Evolutionary conservation across 2,888 invertebrate genomes (phyloP), one percentile per base, ranked within the genome.

Genomic region (Tenthredo notha): DNA sequence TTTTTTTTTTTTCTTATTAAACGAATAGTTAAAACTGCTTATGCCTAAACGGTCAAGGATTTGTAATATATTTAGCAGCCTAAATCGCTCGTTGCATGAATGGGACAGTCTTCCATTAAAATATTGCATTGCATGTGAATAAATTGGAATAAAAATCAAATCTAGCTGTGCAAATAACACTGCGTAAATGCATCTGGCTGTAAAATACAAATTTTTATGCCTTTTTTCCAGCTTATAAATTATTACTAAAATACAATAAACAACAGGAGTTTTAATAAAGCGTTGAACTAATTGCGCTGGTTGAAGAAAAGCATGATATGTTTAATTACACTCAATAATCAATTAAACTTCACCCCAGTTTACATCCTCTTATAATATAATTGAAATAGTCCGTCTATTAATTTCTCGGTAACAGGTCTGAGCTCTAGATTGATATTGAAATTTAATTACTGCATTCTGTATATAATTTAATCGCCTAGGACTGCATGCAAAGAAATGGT

Each of bases 61-160:
- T 54, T 54, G 0, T n/a, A 54, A 54, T 85, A 89, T 87, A 88
- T 87, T 88, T 87, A 89, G 88, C 91, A 92, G 92, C 90, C 90
- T 91, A 88, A 90, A 91, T 90, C 89, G 91, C 90, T 91, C 91
- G 85, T 85, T 90, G 89, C 89, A 89, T 85, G 86, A 85, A 84
- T 78, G 70, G 33, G 74, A 86, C 7, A 9, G 86, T 67, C 1
- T 67, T 67, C 29, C 33, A 33, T 33, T 86, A 86, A 85, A 70
- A 78, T 86, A 54, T 54, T 50, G 29, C 29, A 50, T 77, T 29
- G 54, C 43, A 47, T 61, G 61, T 70, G 12, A 67, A 33, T 33
- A 67, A 33, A 5, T 61, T 25, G 2, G 4, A 10, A 25, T 61
- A 61, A 25, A 29, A 61, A 61, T 84, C 12, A 18, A 25, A 85